phyloP scores from a whole-genome alignment of 2,113 vertebrate species.

The Sebastes schlegelii region DNA sequence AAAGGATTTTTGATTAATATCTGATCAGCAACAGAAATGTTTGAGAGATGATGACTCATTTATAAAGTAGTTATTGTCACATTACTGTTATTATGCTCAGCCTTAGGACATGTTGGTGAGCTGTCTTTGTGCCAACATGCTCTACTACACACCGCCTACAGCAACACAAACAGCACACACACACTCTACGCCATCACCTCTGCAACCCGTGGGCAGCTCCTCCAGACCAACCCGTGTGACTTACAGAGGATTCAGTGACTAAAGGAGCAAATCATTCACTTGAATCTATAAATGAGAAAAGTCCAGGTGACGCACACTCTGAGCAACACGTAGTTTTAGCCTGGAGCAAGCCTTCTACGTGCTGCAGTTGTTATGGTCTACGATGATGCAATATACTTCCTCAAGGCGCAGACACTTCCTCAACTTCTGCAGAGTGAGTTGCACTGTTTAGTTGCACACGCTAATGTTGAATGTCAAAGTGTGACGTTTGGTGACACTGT shows the following conservation, averaged over 20 bases:
- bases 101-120: not conserved
- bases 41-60: no score
- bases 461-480: not conserved
- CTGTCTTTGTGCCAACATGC: conserved; percentile 2
- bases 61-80: no score
- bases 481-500: not conserved
- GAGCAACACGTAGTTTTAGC: not conserved
- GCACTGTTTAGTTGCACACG: not conserved
- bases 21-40: not conserved
- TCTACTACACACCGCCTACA: not conserved
- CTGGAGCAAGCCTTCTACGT: not conserved
- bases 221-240: not conserved
- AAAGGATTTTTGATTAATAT: not conserved
- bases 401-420: not conserved
- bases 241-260: not conserved
- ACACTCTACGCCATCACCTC: not conserved
- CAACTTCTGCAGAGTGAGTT: not conserved
- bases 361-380: not conserved
- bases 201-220: no score
- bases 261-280: not conserved
- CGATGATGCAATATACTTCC: not conserved
- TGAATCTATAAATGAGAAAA: no score
- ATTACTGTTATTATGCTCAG: not conserved
- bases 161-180: not conserved
- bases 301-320: conserved; percentile 1